These are phyloP conservation scores for Leptinotarsa lineolata DNA, from an alignment of 1,140 invertebrate species.

Conservation along the genomic window DNA sequence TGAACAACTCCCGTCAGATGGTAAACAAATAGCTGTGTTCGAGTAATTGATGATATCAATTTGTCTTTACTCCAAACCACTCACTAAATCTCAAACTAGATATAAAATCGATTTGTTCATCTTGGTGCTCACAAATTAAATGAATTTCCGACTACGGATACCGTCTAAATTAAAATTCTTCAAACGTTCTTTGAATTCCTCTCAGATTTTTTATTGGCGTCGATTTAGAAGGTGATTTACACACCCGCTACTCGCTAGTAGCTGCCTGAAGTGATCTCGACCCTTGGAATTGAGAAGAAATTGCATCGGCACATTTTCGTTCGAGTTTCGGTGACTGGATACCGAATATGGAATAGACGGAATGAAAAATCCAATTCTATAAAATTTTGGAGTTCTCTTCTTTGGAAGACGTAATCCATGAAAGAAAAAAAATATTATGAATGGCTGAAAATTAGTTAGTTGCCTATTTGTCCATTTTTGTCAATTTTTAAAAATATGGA, in stretches of 20 bases:
- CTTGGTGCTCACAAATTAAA: slow-evolving; percentile 1
- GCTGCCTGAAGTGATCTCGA: background rate
- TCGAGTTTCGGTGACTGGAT: too few relatives aligned
- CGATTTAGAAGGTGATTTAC: background rate
- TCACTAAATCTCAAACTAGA: background rate
- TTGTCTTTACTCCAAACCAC: background rate
- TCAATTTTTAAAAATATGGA: too few relatives aligned
- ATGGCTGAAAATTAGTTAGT: too few relatives aligned
- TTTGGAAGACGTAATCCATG: too few relatives aligned
- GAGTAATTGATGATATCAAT: background rate
- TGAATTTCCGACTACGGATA: background rate
- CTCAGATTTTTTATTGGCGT: background rate
- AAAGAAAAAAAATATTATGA: too few relatives aligned
- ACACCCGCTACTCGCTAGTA: background rate
- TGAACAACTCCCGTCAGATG: background rate
- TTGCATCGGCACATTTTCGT: too few relatives aligned
- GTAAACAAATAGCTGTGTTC: background rate
- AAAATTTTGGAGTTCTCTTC: too few relatives aligned
- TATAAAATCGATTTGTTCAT: background rate
- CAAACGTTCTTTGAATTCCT: background rate
- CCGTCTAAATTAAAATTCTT: background rate
- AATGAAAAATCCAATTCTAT: too few relatives aligned
- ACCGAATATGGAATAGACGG: too few relatives aligned
- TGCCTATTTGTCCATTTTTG: too few relatives aligned
- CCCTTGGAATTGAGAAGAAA: too few relatives aligned